Base-by-base conservation (phyloP, 2,113 vertebrate species). In the Syngnathus floridae region DNA sequence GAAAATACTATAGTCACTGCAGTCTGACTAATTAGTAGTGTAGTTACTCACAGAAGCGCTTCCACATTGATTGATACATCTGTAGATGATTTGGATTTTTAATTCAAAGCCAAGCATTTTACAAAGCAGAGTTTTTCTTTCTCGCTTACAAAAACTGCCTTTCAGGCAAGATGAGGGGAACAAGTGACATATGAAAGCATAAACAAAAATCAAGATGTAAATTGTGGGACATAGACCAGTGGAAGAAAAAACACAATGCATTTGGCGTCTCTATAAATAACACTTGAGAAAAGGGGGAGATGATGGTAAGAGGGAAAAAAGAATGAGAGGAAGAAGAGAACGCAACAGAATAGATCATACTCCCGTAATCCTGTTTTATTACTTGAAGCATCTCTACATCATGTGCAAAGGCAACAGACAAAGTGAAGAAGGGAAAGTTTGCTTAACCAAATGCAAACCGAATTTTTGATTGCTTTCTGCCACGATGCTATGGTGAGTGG, bases 201-300 rank as follows among this genome's bases (percentile, higher is more conserved):
- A 72, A 77, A 45, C 76, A 81, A 81, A 65, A 82, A 72, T 66
- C 72, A 74, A 72, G 65, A 76, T 46, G 68, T 74, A 83, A 83
- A 81, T 82, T 67, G 75, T 78, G 73, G 76, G 86, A 77, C 72
- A 70, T 69, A 72, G 67, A 83, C 49, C 77, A 75, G 68, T 37
- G 1, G 67, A 75, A 48, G 71, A 80, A 67, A 78, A 73, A 67
- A 67, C n/a, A 64, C 21, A 57, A 79, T 75, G 73, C 74, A 80
- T 86, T 84, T 69, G 69, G 77, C 82, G 78, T 64, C 69, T 81
- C 85, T 87, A 84, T 83, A 85, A 87, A 88, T 86, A 88, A 65
- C 69, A 70, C 73, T 70, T 62, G 68, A 77, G 71, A 51, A 75
- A 72, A 71, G 66, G 74, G 75, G 52, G 41, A 63, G 72, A 76